Conservation (phyloP, 1,140 invertebrate species). For the Mercenaria mercenaria region DNA sequence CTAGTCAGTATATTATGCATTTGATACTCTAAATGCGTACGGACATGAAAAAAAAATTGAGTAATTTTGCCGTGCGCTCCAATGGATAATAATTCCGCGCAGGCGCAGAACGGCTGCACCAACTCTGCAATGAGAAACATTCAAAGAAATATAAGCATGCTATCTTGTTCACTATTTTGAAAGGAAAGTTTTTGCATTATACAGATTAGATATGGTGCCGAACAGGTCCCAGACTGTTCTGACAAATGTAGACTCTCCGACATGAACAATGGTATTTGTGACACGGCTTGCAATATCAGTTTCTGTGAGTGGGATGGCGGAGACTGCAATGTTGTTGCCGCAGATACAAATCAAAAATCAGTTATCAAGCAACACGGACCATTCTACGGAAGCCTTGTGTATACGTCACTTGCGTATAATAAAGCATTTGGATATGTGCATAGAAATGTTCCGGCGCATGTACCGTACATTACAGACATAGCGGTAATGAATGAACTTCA, state of each 20-base stretch:
- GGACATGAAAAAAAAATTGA: too few species aligned
- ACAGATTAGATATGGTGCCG: neutral
- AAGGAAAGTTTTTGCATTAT: too few species aligned
- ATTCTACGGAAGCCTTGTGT: neutral
- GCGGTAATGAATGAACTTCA: neutral
- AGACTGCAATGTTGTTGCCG: neutral
- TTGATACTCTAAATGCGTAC: too few species aligned
- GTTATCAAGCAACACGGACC: too few species aligned
- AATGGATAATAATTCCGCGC: too few species aligned
- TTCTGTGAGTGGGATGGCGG: neutral
- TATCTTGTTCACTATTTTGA: too few species aligned
- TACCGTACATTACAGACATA: neutral
- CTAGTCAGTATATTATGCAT: too few species aligned
- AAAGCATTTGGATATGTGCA: neutral
- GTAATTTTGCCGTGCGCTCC: too few species aligned
- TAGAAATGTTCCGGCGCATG: neutral
- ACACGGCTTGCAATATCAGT: neutral
- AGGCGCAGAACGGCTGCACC: too few species aligned
- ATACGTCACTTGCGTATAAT: neutral
- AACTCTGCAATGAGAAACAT: too few species aligned
- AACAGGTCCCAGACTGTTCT: neutral
- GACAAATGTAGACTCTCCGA: neutral
- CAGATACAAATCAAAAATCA: too few species aligned
- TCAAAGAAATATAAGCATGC: too few species aligned
- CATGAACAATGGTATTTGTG: neutral